Evolutionary conservation across 2,888 invertebrate genomes (phyloP), one percentile per base, ranked within the genome.

Genomic region (Cephus sareptanus): DNA sequence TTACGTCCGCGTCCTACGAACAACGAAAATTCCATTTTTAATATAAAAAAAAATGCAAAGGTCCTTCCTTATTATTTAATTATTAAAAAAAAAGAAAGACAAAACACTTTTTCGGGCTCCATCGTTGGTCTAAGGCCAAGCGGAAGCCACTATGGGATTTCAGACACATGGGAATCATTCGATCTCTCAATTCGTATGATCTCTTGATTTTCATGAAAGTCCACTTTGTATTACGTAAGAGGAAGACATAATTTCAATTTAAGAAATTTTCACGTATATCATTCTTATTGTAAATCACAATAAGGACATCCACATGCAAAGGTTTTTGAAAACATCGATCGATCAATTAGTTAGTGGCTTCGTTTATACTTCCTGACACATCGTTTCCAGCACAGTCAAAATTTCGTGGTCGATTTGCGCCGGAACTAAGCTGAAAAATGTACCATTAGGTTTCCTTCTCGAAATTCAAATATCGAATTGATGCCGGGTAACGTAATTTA

Each of bases 1-100:
- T 87, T 87, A 76, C 89, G 88, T 78, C 89, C 88, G 77, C 90
- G 88, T 75, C 90, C 90, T 90, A 87, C 77, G 85, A 88, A 85
- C 83, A 81, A 73, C 31, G 76, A 81, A 77, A 82, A 73, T 33
- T 30, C 34, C 69, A 69, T 34, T 15, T 23, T 69, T 74, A 30
- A 12, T 33, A 69, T 33, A 23, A 56, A 34, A 40, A 30, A 34
- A 56, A 13, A 34, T 23, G 0, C 70, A 56, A 68, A 34, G 56
- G 23, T 31, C 30, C 1, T 40, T 23, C 40, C 68, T 23, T 15
- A n/a, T 33, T 68, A 35, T n/a, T 30, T 15, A 74, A 71, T 73
- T 35, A 34, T 13, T 35, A 1, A 74, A 30, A 34, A 34, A 23
- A 34, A 31, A 31, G 2, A 56, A 23, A 56, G 56, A 9, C 23